Percentiles rank a stretch among this genome's conserved stretches.
Evolutionary conservation across 92 coral and sea anemone genomes (phyloP).

Genomic region (Palythoa grandiflora): DNA sequence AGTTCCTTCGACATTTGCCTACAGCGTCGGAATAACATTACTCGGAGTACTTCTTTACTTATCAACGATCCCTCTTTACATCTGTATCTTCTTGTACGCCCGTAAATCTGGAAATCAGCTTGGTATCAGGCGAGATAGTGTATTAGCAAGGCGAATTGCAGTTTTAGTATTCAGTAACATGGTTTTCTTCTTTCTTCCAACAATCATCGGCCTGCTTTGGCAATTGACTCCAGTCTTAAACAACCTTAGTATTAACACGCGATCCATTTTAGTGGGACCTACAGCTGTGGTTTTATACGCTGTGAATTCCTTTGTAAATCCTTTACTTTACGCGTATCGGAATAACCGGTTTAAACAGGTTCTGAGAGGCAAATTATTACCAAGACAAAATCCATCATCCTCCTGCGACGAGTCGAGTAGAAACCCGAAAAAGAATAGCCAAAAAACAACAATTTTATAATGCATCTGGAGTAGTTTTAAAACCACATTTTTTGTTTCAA

Average conservation of each 20-base stretch:
- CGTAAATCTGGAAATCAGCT: constrained; percentile 69
- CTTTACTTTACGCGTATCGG: constrained; percentile 83
- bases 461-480: no score
- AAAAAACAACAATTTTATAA: no score
- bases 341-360: constrained; percentile 72
- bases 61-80: constrained; percentile 72
- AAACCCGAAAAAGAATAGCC: not conserved
- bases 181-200: constrained; percentile 74
- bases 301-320: constrained; percentile 76
- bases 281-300: constrained; percentile 75
- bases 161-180: constrained; percentile 75
- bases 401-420: constrained; percentile 11
- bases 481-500: no score
- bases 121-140: constrained; percentile 82
- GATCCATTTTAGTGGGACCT: constrained; percentile 80
- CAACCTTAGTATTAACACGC: constrained; percentile 60
- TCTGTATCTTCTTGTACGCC: constrained; percentile 71
- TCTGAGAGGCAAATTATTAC: constrained; percentile 38
- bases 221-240: constrained; percentile 64
- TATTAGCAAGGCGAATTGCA: constrained; percentile 75
- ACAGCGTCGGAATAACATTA: constrained; percentile 69
- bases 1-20: constrained; percentile 70
- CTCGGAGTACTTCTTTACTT: constrained; percentile 68
- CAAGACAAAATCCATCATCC: not conserved
- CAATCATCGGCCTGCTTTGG: constrained; percentile 75